Evolutionary conservation across 2,113 vertebrate genomes (phyloP), one percentile per base, ranked within the genome.

Genomic region (Nicator chloris): DNA sequence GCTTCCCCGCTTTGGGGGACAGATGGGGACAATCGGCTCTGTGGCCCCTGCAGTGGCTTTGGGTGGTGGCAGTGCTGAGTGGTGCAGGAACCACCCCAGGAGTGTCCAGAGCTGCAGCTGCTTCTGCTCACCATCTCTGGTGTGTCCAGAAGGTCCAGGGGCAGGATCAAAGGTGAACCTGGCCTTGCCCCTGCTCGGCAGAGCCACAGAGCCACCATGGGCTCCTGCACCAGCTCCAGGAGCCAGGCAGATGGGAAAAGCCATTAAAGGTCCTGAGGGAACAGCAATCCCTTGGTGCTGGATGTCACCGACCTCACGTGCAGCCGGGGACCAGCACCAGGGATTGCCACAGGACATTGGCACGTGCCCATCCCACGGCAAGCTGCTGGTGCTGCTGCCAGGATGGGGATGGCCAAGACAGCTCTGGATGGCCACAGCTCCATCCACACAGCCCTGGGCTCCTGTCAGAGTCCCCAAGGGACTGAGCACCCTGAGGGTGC

Each of bases 231-330:
- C 1, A 5, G 59, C n/a, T 53, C 94, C 89, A 82, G 93, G 86
- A 96, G 78, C 92, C 83, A 12, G 93, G 78, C n/a, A 40, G 95
- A 57, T 42, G 81, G 89, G 88, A 92, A 95, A 89, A 97, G 79
- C 85, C 95, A 88, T 66, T 85, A 82, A 95, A 97, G 72, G 90
- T 90, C 92, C 90, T 5, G 57, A 85, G 93, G 94, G 90, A 96
- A 59, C 87, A 91, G 91, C 93, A 96, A 53, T 73, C 42, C 89
- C 83, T 95, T 61, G 93, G 93, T 91, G 94, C n/a, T 97, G 97
- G 96, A 87, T 87, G 96, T 94, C 97, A 94, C 97, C 37, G 3
- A 92, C 64, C 88, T 89, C 93, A 76, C 78, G 0, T 71, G 78
- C 86, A 78, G 92, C 53, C 39, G 1, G 78, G 49, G 80, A 57